Percentiles rank a stretch among this genome's conserved stretches.
These are phyloP conservation scores for Drosophila anceps DNA, from an alignment of 2,888 invertebrate genomes.

Conservation along the genomic window DNA sequence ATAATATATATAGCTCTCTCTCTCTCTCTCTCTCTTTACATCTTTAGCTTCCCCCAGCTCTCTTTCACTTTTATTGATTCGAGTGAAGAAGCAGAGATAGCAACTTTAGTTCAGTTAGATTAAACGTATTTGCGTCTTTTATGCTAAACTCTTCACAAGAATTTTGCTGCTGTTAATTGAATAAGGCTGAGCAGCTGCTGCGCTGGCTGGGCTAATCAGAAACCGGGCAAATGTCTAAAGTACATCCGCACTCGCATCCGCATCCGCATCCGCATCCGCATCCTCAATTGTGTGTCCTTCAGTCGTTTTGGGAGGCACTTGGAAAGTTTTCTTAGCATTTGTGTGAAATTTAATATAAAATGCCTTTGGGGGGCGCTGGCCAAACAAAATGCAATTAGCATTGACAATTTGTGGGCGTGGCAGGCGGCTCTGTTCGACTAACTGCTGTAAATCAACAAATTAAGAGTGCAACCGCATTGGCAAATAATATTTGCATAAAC, in stretches of 20 bases:
- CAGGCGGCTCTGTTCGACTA: constrained; percentile 31
- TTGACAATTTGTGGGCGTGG: constrained; percentile 33
- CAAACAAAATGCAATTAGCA: constrained; percentile 67
- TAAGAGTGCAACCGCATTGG: constrained; percentile 45
- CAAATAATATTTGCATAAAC: constrained; percentile 52
- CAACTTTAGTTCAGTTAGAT: constrained; percentile 3
- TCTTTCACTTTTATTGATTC: not conserved
- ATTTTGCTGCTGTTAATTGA: constrained; percentile 27
- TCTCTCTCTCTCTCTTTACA: no score
- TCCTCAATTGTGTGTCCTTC: constrained; percentile 42
- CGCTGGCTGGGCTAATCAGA: constrained; percentile 22
- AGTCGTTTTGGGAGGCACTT: constrained; percentile 22
- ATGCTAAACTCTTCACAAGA: not conserved
- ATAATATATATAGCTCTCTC: no score
- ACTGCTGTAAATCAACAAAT: constrained; percentile 37
- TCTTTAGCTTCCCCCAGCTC: not conserved
- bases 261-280: constrained; percentile 21
- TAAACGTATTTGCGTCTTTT: constrained; percentile 1
- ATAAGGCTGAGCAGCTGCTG: constrained; percentile 14
- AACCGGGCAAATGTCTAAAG: constrained; percentile 10
- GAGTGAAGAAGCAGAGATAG: not conserved
- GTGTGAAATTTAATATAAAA: constrained; percentile 39
- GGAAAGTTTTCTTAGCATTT: constrained; percentile 38
- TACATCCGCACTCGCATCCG: constrained; percentile 17
- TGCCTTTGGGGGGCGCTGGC: constrained; percentile 27